These are phyloP conservation scores for Haplochromis vanheusdeni DNA, from an alignment of 2,113 vertebrate genomes.

Conservation along the genomic window DNA sequence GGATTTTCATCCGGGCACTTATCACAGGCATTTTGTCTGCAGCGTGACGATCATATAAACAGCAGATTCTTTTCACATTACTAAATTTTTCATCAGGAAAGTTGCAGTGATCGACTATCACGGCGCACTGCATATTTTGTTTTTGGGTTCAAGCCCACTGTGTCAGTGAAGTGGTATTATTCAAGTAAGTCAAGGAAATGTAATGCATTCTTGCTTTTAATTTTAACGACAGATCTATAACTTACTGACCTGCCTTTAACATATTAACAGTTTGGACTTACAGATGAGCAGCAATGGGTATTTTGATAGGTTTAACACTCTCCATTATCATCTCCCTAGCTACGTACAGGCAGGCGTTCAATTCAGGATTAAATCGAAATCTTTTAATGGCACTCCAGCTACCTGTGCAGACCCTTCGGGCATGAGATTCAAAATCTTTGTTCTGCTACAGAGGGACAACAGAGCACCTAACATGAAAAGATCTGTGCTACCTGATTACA, in stretches of 20 bases:
- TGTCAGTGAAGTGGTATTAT: background rate
- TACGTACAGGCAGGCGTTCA: background rate
- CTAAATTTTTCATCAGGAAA: background rate
- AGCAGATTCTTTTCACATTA: background rate
- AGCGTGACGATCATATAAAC: background rate
- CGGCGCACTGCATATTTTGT: background rate
- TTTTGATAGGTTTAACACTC: background rate
- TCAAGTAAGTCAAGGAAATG: background rate
- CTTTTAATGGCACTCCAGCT: background rate
- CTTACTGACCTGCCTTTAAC: background rate
- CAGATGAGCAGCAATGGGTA: background rate
- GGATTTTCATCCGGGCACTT: background rate
- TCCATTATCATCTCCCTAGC: background rate
- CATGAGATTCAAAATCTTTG: background rate
- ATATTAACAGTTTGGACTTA: background rate
- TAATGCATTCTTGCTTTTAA: background rate
- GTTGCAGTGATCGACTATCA: background rate
- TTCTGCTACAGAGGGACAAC: background rate
- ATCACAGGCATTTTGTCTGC: background rate
- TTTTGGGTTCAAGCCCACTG: background rate
- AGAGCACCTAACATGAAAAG: background rate
- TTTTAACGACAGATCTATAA: background rate
- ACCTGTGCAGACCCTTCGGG: background rate
- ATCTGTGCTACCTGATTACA: background rate
- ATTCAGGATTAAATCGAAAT: background rate